Evolutionary conservation across 2,797 vertebrate genomes (phyloP).

Genomic region (Morelia viridis): DNA sequence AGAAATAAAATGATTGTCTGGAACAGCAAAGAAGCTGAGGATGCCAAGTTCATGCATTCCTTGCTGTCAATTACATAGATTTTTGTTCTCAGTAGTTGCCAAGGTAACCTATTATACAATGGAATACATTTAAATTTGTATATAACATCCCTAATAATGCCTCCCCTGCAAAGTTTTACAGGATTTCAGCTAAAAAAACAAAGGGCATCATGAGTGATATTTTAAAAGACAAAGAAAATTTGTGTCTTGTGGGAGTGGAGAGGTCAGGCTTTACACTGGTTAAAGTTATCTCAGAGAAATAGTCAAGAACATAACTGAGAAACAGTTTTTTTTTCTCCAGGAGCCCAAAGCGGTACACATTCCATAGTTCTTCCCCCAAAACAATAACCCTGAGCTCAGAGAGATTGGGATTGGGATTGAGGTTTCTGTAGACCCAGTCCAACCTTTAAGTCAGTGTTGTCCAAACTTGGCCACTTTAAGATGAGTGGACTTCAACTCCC

Average conservation of each 20-base stretch:
- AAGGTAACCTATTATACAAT: slow-evolving; percentile 23
- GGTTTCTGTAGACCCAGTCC: background rate
- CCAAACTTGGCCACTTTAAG: too few relatives aligned
- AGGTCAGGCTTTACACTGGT: background rate
- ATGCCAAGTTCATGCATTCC: background rate
- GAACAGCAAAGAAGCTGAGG: background rate
- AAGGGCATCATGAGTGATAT: background rate
- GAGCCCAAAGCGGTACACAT: background rate
- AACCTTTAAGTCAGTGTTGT: background rate
- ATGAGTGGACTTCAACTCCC: too few relatives aligned
- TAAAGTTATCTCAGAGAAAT: background rate
- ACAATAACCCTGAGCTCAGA: background rate
- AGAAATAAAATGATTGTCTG: background rate
- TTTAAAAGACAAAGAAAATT: background rate
- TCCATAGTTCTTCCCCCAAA: background rate
- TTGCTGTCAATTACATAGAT: slow-evolving; percentile 21
- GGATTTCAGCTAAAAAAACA: background rate
- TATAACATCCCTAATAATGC: background rate
- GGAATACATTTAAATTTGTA: slow-evolving; percentile 10
- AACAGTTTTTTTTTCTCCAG: background rate
- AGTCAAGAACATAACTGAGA: background rate
- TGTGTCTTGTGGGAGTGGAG: too few relatives aligned
- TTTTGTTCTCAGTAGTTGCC: slow-evolving; percentile 4
- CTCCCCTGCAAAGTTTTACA: background rate
- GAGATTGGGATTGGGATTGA: background rate